Evolutionary conservation across 1,140 invertebrate genomes (phyloP).

Genomic region (Aricia agestis): DNA sequence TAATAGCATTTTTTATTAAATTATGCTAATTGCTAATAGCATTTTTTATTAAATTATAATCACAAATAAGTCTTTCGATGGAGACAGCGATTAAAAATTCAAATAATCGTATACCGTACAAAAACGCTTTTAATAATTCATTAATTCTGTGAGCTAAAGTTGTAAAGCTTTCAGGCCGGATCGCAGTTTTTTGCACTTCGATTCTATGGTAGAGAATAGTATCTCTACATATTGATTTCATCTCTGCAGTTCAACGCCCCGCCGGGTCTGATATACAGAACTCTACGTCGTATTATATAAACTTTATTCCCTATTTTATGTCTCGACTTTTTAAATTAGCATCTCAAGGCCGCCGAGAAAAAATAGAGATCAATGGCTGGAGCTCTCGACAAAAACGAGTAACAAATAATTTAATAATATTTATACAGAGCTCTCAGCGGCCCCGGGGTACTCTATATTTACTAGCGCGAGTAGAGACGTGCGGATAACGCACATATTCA

Average conservation of each 20-base stretch:
- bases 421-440: conserved; percentile 17
- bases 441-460: conserved; percentile 6
- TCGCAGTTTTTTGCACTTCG: conserved; percentile 8
- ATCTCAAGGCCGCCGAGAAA: background rate
- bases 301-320: background rate
- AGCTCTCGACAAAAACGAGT: conserved; percentile 19
- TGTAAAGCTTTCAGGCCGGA: background rate
- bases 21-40: background rate
- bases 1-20: background rate
- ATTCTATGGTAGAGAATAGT: conserved; percentile 8
- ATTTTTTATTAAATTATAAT: background rate
- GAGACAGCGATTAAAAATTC: background rate
- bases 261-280: background rate
- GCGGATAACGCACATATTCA: background rate
- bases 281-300: background rate
- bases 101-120: background rate
- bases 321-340: conserved; percentile 1
- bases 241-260: background rate
- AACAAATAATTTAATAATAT: conserved; percentile 24
- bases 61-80: background rate
- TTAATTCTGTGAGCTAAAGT: background rate
- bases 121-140: conserved; percentile 6
- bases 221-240: conserved; percentile 7
- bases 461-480: background rate
- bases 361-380: background rate